These are phyloP conservation scores for Turnix velox DNA, from an alignment of 2,113 vertebrate species.

Conservation along the genomic window DNA sequence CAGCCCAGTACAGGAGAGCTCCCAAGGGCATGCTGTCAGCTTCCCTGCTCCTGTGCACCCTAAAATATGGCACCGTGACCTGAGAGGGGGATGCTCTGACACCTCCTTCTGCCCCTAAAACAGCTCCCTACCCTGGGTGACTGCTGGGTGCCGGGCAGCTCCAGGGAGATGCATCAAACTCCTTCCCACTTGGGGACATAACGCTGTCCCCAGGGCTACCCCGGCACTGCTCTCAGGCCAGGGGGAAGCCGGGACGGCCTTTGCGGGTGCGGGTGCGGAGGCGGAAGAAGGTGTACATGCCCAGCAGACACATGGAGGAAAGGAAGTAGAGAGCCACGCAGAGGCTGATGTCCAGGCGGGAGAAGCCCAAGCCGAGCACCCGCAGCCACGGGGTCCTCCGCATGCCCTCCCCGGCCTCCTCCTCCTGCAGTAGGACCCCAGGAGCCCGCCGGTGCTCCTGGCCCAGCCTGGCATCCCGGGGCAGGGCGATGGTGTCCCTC, in stretches of 20 bases:
- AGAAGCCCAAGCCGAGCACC: slow-evolving; percentile 82
- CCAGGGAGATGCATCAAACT: not conserved
- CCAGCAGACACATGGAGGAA: slow-evolving; percentile 84
- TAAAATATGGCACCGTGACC: fast-evolving
- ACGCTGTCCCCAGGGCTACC: no score
- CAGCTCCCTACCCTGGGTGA: not conserved
- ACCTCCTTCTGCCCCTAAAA: not conserved
- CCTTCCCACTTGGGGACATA: not conserved
- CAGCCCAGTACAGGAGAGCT: fast-evolving
- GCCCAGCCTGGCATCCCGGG: not conserved
- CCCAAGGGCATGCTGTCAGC: fast-evolving
- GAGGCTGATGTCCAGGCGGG: slow-evolving; percentile 86
- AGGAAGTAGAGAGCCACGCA: slow-evolving; percentile 86
- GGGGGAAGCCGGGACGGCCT: slow-evolving; percentile 49
- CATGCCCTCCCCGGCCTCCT: not conserved
- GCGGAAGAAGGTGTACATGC: slow-evolving; percentile 86
- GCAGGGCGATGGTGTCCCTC: slow-evolving; percentile 24
- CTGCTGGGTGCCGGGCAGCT: not conserved
- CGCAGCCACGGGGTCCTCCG: slow-evolving; percentile 75
- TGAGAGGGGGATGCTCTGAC: not conserved
- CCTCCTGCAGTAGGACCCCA: not conserved
- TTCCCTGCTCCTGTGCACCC: not conserved
- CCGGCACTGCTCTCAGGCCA: not conserved
- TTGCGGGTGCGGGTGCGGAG: slow-evolving; percentile 70
- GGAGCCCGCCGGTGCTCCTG: not conserved